These are phyloP conservation scores for Zaprionus bogoriensis DNA, from an alignment of 2,888 invertebrate genomes.

Conservation along the genomic window DNA sequence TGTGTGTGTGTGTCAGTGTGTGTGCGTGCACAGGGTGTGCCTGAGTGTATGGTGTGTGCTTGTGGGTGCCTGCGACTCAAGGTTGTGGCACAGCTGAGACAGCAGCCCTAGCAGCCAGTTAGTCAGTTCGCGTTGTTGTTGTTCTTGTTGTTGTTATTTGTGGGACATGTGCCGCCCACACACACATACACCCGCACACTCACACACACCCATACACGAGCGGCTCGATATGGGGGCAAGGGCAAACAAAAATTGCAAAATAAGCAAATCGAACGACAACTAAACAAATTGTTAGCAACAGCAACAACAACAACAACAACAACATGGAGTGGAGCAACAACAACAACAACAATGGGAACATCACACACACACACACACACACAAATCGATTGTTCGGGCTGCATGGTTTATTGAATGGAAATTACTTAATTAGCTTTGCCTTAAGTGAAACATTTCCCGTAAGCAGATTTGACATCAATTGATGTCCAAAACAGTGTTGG, in stretches of 20 bases:
- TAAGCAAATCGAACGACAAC: slow-evolving; percentile 48
- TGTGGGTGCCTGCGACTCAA: slow-evolving; percentile 35
- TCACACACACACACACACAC: neutral
- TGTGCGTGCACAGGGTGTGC: slow-evolving; percentile 8
- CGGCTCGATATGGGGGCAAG: slow-evolving; percentile 47
- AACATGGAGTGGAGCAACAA: neutral
- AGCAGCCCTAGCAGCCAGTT: slow-evolving; percentile 37
- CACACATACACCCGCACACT: slow-evolving; percentile 1
- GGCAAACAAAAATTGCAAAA: slow-evolving; percentile 60
- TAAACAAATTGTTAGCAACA: slow-evolving; percentile 42
- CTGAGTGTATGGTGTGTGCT: slow-evolving; percentile 20
- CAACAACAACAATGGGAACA: neutral
- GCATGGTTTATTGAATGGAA: slow-evolving; percentile 23
- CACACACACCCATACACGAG: slow-evolving; percentile 4
- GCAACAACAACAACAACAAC: slow-evolving; percentile 2
- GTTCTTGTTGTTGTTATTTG: slow-evolving; percentile 19
- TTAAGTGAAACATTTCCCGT: neutral
- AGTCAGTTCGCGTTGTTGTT: slow-evolving; percentile 16
- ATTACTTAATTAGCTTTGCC: slow-evolving; percentile 21
- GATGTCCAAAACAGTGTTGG: neutral
- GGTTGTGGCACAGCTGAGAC: slow-evolving; percentile 57
- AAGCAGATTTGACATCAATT: neutral
- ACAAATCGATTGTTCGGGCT: slow-evolving; percentile 25
- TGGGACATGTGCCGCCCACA: slow-evolving; percentile 27
- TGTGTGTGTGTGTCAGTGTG: slow-evolving; percentile 2